Evolutionary conservation across 2,113 vertebrate genomes (phyloP), one percentile per base, ranked within the genome.

Genomic region (Natator depressus): DNA sequence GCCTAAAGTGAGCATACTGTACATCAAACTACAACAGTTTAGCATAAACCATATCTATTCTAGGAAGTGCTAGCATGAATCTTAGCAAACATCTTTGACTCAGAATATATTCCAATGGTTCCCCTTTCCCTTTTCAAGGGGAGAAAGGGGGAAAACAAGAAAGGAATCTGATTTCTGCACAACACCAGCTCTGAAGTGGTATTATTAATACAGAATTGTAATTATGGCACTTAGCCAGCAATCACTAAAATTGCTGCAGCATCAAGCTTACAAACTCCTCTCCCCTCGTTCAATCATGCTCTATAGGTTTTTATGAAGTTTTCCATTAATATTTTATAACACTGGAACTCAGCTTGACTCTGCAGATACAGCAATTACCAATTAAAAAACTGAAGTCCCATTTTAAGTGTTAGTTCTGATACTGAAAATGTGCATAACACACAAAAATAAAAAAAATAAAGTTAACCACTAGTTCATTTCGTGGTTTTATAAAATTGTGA

Each of bases 221-320:
- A 93, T 87, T 95, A 89, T 42, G 79, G 57, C 35, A 89, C 8
- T 0, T 0, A 9, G 75, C 50, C 80, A 85, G 80, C 59, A 95
- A 89, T 88, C 93, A 95, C 55, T 59, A n/a, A 85, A 93, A 83
- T 50, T 57, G 59, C 14, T 88, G 42, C 76, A 92, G 88, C 80
- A 84, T 38, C 88, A 82, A 78, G 42, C 87, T 91, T 42, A 55
- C 29, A 90, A 55, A 51, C 47, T 90, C 3, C 0, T 14, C 4
- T 55, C 62, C 57, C 46, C 85, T 95, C 49, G 20, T 93, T 92
- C 90, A 91, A 5, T 93, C 95, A 96, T 47, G 65, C 12, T 12
- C 57, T 87, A 62, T 87, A 83, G 79, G 49, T 31, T 93, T 93
- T 96, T 85, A 85, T 49, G 80, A 93, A 96, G 80, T 76, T 95